Evolutionary conservation across 1,140 invertebrate genomes (phyloP), one percentile per base, ranked within the genome.

Genomic region (Drosophila carrolli): DNA sequence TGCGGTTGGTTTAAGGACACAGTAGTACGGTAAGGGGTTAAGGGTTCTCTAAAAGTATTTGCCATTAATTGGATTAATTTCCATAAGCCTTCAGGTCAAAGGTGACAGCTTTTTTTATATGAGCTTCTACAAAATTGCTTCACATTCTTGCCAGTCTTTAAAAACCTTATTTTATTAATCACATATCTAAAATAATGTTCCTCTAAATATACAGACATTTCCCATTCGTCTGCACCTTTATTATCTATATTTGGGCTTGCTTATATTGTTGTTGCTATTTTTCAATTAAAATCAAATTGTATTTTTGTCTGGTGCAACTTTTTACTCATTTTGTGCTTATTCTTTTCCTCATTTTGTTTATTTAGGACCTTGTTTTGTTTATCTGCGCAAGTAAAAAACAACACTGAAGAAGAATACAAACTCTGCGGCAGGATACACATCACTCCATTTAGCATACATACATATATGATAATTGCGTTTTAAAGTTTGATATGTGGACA

Each of bases 241-340:
- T 29, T 23, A 35, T 54, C 41, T 11, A 35, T 35, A 50, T 14
- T 23, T 54, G 3, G 41, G 1, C 27, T 51, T 14, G n/a, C 29
- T 46, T 16, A 19, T 13, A 51, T 53, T 68, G 47, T 51, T 65
- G 16, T 35, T 83, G 81, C 73, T 74, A 60, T 80, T 83, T 88
- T 89, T 83, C 75, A 88, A 88, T 88, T 88, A 89, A 89, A 84
- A 78, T 48, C 63, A 77, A 83, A 72, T 78, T 61, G 65, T 78
- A 72, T 77, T 88, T 88, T 79, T 68, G 65, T 75, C 76, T 88
- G 67, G 50, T 35, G 40, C n/a, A 57, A 35, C 48, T 38, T 78
- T 78, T 74, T 41, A 60, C 63, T 67, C 37, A 67, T 58, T 76
- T 84, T 59, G 48, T 63, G 74, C 50, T 50, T 46, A 59, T 53